Base-by-base conservation (phyloP, 1,140 invertebrate genomes). In the Mercenaria mercenaria region DNA sequence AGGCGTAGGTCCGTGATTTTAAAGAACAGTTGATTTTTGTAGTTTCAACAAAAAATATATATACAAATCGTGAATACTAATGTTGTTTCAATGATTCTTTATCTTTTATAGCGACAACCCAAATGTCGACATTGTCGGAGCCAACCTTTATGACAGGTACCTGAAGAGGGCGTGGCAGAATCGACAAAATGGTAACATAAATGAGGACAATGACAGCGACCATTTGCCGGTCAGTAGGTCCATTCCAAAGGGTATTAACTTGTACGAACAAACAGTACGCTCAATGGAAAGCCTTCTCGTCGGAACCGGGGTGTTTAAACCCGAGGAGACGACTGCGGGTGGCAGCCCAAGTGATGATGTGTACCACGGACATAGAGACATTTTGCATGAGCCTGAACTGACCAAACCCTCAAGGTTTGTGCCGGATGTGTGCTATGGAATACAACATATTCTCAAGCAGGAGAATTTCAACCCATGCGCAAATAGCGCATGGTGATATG, bases 101-200 rank as follows among this genome's bases (percentile, higher is more conserved):
- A 8, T 23, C 23, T 20, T 23, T 95, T 96, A 69, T 95, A 97
- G 97, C 50, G 97, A 98, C 93, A 98, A 98, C 93, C 96, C 97
- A 32, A 97, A 97, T 90, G 97, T 97, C 0, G 97, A 98, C 92
- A 96, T 98, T 29, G 97, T 97, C 92, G 97, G 97, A 26, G 97
- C 97, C 18, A 98, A 98, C 94, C 94, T 98, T n/a, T 98, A 97
- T 92, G 97, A 97, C 92, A 96, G 97, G 91, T 97, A 97, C 93
- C 96, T 98, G 23, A 91, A 90, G 41, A 56, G 85, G 26, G 67
- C 74, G 0, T 79, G 67, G 56, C 37, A 52, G 23, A 76, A 91
- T 32, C 47, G 72, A 18, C 82, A 91, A 41, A 91, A 92, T 37
- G 61, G 67, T 6, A 85, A 72, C 72, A 52, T 47, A 20, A 52